A percentile compares a stretch with the other conserved stretches of the same genome.
Evolutionary conservation across 2,888 invertebrate species (phyloP).

Genomic region (Pantelozetes paolii): DNA sequence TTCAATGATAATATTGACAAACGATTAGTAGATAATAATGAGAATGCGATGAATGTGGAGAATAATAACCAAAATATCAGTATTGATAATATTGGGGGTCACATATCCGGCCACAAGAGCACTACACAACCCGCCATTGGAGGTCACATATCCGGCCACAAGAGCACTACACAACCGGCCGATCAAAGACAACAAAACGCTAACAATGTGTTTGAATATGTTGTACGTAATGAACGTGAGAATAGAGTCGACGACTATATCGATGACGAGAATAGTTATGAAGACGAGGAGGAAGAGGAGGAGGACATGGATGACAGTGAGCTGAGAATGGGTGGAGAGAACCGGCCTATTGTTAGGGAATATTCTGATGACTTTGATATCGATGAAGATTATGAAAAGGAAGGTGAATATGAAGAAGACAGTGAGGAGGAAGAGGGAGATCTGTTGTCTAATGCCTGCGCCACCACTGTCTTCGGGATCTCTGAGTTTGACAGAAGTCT

Average conservation of each 20-base stretch:
- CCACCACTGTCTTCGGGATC: constrained; percentile 18
- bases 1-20: constrained; percentile 24
- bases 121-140: constrained; percentile 8
- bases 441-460: not conserved
- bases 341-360: constrained; percentile 21
- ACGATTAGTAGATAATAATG: constrained; percentile 33
- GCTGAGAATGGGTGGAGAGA: not conserved
- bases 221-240: not conserved
- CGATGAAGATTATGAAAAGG: constrained; percentile 41
- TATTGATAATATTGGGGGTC: constrained; percentile 30
- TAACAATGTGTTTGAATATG: constrained; percentile 12
- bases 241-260: not conserved
- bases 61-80: constrained; percentile 5
- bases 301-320: not conserved
- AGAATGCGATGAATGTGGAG: constrained; percentile 24
- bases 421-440: constrained; percentile 37
- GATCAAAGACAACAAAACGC: not conserved
- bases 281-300: not conserved
- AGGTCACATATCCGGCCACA: constrained; percentile 28
- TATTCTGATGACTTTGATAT: constrained; percentile 40
- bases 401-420: constrained; percentile 40
- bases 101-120: constrained; percentile 33
- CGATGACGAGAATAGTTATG: not conserved
- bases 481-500: constrained; percentile 48
- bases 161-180: constrained; percentile 15